Base-by-base conservation (phyloP, 2,113 vertebrate species). In the Prietella phreatophila region DNA sequence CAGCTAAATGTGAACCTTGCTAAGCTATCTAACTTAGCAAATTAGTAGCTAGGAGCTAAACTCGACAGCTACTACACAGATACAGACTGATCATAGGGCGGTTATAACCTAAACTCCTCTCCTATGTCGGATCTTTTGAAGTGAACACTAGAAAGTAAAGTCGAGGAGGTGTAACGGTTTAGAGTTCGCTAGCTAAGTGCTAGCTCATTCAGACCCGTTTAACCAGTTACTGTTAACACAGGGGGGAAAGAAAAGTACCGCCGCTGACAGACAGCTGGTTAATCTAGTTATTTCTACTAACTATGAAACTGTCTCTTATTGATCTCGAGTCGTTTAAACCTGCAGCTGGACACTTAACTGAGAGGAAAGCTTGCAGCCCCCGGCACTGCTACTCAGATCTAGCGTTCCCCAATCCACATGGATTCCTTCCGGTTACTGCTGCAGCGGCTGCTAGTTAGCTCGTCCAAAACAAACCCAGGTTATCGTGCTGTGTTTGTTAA, bases 361-460 rank as follows among this genome's bases (percentile, higher is more conserved):
- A 14, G 56, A 14, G 78, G 10, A 1, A 50, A 17, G 9, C 14
- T 2, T 7, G 56, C 30, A 58, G 80, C 33, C 39, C 55, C 79
- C 25, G 15, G 2, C 78, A 4, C 17, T 17, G 33, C 80, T 61
- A 0, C 58, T 25, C 1, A 39, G 1, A 39, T 39, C 56, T 11
- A 58, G 55, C 53, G 39, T 20, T 58, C 42, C 36, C 0, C 30
- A 19, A 5, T 75, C 79, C 79, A 82, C 80, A 82, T 82, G 80
- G 80, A 82, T 39, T 61, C 36, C 80, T 82, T 82, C 80, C 80
- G 80, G 80, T 82, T 39, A 22, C 53, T 58, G 79, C n/a, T 17
- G 78, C 25, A 2, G 22, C 19, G 20, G 25, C 15, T 79, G 50
- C 79, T 81, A 81, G 53, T 58, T 58, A 82, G 33, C 58, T 19